Conservation (phyloP, 2,888 invertebrate species). For the Diplolepis rosae region DNA sequence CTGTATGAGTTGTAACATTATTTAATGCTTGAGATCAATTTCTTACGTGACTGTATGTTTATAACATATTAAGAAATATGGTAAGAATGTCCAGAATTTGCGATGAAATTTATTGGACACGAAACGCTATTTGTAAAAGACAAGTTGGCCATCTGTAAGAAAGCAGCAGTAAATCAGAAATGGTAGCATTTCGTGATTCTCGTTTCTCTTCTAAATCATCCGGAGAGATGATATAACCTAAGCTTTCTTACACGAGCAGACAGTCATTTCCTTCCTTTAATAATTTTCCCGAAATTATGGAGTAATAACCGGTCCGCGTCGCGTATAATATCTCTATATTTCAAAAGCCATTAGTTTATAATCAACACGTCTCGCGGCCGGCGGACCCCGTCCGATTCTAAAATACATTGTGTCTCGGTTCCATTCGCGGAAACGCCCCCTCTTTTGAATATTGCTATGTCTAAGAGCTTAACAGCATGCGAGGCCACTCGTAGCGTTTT, state of each 20-base stretch:
- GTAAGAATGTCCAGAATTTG: neutral
- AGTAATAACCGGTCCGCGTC: slow-evolving; percentile 61
- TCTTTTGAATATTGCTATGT: slow-evolving; percentile 72
- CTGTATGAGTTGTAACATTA: too few species aligned
- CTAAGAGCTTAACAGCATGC: slow-evolving; percentile 71
- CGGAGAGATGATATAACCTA: slow-evolving; percentile 63
- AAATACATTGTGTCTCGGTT: slow-evolving; percentile 56
- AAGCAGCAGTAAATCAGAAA: neutral
- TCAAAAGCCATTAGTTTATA: slow-evolving; percentile 71
- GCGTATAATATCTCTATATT: slow-evolving; percentile 73
- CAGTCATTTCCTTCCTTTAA: slow-evolving; percentile 68
- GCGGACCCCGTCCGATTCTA: slow-evolving; percentile 57
- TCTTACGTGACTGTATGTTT: too few species aligned
- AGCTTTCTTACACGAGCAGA: slow-evolving; percentile 70
- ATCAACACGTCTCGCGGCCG: slow-evolving; percentile 67
- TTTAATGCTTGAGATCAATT: too few species aligned
- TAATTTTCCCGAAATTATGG: slow-evolving; percentile 68
- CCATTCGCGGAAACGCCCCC: slow-evolving; percentile 65
- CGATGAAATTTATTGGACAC: neutral
- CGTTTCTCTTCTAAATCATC: slow-evolving; percentile 59
- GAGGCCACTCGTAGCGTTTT: slow-evolving; percentile 47
- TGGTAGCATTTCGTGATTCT: slow-evolving; percentile 40
- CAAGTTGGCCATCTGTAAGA: neutral
- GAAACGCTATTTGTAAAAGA: neutral
- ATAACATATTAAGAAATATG: neutral